These are phyloP conservation scores for Petrosia ficiformis DNA, from an alignment of 37 sponge, comb jelly and placozoan genomes.

Conservation along the genomic window DNA sequence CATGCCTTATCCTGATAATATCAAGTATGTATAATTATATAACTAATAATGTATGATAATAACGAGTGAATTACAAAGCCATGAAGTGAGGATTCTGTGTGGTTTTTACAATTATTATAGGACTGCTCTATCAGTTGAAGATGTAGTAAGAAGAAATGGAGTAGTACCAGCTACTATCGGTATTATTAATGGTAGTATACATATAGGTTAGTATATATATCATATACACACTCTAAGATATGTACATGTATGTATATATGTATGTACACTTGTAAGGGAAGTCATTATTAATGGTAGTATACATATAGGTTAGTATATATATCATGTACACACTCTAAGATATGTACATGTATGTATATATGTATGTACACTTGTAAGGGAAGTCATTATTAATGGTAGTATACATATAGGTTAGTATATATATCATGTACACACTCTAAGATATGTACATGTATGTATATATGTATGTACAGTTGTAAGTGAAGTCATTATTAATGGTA, in stretches of 20 bases:
- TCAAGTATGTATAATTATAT: slow-evolving; percentile 16
- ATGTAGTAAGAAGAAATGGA: slow-evolving; percentile 42
- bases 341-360: no score
- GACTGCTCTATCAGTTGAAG: slow-evolving; percentile 72
- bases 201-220: slow-evolving; percentile 54
- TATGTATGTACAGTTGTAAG: neutral
- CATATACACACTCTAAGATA: no score
- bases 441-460: no score
- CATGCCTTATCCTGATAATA: slow-evolving; percentile 88
- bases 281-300: slow-evolving; percentile 82
- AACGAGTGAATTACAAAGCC: neutral
- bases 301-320: slow-evolving; percentile 50
- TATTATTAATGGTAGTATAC: slow-evolving; percentile 72
- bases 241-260: no score
- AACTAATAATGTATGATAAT: neutral
- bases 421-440: no score
- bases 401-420: slow-evolving; percentile 62
- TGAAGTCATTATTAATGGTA: slow-evolving; percentile 75
- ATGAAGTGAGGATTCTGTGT: neutral
- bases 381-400: slow-evolving; percentile 75
- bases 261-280: neutral
- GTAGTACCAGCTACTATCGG: slow-evolving; percentile 91
- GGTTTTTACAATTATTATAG: neutral
- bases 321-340: no score
- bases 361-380: neutral